A percentile compares a stretch with the other conserved stretches of the same genome.
phyloP scores from a whole-genome alignment of 2,888 invertebrate genomes.

The Torymus texanus region DNA sequence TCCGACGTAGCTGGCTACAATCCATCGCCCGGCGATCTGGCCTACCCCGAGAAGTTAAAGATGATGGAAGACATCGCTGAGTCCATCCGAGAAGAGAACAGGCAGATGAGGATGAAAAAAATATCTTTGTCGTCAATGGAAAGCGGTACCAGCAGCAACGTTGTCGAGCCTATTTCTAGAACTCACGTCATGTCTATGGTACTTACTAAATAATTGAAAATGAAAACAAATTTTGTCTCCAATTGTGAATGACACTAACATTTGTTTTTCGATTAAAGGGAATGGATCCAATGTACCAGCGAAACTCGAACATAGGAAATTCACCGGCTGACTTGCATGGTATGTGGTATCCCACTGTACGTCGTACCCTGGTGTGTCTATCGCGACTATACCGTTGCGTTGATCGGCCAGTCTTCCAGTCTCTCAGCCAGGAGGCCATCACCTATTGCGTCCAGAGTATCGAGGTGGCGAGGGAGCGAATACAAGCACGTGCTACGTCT shows the following conservation, averaged over 20 bases:
- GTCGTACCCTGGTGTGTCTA: constrained; percentile 94
- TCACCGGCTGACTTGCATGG: constrained; percentile 98
- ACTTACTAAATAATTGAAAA: not conserved
- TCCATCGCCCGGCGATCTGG: constrained; percentile 95
- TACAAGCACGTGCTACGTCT: constrained; percentile 84
- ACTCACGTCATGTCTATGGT: constrained; percentile 61
- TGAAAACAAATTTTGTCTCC: too few species aligned
- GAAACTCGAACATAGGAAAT: constrained; percentile 75
- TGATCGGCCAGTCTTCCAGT: constrained; percentile 96
- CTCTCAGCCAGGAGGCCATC: constrained; percentile 96
- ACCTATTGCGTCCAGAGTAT: constrained; percentile 94
- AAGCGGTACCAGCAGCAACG: constrained; percentile 58
- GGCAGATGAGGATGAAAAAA: constrained; percentile 69
- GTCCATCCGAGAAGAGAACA: constrained; percentile 70
- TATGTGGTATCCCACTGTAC: constrained; percentile 99
- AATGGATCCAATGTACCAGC: constrained; percentile 69
- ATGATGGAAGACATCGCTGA: constrained; percentile 91
- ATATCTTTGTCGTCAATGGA: constrained; percentile 70
- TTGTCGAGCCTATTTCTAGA: constrained; percentile 65
- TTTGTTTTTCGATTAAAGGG: constrained; percentile 31
- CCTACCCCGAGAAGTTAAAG: constrained; percentile 97
- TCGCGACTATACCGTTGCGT: constrained; percentile 95
- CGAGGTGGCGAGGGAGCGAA: constrained; percentile 86
- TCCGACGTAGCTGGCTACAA: constrained; percentile 92
- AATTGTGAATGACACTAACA: too few species aligned